Evolutionary conservation across 2,113 vertebrate genomes (phyloP).

Genomic region (Daubentonia madagascariensis): DNA sequence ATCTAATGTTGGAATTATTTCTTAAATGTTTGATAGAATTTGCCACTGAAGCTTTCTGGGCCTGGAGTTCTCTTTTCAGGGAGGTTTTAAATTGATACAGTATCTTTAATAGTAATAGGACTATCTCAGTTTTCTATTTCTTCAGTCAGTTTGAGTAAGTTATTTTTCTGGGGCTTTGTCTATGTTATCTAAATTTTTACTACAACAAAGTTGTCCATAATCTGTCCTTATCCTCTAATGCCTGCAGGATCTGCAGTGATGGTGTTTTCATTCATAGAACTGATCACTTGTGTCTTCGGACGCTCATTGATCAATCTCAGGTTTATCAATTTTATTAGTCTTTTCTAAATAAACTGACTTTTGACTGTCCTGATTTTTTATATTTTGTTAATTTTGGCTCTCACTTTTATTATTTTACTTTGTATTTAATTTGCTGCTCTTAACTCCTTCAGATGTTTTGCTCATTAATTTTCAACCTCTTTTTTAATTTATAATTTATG

Average conservation of each 20-base stretch:
- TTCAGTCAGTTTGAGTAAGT: not conserved
- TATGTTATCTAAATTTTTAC: not conserved
- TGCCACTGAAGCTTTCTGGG: not conserved
- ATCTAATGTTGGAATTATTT: not conserved
- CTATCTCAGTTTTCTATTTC: slow-evolving; percentile 1
- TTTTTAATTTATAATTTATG: not conserved
- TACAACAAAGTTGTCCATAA: not conserved
- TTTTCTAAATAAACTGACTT: not conserved
- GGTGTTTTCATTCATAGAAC: not conserved
- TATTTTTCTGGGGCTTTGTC: slow-evolving; percentile 6
- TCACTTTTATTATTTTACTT: not conserved
- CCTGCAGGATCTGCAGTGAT: no score
- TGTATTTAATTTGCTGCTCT: not conserved
- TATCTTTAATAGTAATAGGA: not conserved
- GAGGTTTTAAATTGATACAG: slow-evolving; percentile 1
- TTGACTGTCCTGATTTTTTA: not conserved
- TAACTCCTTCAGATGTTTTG: not conserved
- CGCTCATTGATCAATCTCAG: not conserved
- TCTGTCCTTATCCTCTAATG: not conserved
- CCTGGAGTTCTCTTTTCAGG: not conserved
- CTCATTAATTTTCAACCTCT: not conserved
- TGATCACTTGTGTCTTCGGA: not conserved
- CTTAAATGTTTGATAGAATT: slow-evolving; percentile 15
- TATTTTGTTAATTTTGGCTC: not conserved
- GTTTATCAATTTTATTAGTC: not conserved